A percentile compares a stretch with the other conserved stretches of the same genome.
phyloP scores from a whole-genome alignment of 1,140 invertebrate species.

The Andrena cerasifolii region DNA sequence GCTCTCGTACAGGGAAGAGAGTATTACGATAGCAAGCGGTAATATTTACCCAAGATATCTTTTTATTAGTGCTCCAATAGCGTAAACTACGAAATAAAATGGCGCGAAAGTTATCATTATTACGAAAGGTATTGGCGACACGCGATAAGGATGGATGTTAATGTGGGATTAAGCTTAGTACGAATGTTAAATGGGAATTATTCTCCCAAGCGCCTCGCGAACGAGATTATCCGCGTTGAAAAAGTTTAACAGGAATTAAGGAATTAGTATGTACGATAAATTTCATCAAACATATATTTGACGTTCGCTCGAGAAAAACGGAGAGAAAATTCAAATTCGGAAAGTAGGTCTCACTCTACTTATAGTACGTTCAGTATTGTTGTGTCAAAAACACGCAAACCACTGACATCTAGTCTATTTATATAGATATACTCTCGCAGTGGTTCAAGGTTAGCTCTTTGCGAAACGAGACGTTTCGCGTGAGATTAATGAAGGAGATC shows the following conservation, averaged over 20 bases:
- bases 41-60: neutral
- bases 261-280: too few species aligned
- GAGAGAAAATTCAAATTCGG: too few species aligned
- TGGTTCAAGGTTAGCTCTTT: constrained; percentile 23
- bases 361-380: too few species aligned
- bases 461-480: neutral
- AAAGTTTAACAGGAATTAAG: neutral
- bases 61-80: neutral
- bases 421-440: neutral
- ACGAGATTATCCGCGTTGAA: too few species aligned
- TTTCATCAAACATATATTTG: constrained; percentile 2
- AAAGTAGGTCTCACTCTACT: too few species aligned
- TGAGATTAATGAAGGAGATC: neutral
- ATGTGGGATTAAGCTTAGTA: too few species aligned
- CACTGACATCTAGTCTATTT: neutral
- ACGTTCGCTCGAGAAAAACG: too few species aligned
- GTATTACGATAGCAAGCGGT: neutral
- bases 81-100: neutral
- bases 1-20: neutral
- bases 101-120: neutral
- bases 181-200: too few species aligned
- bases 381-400: neutral
- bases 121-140: neutral
- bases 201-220: neutral
- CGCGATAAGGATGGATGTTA: too few species aligned